Evolutionary conservation across 2,888 invertebrate species (phyloP).

Genomic region (Nomada flava): DNA sequence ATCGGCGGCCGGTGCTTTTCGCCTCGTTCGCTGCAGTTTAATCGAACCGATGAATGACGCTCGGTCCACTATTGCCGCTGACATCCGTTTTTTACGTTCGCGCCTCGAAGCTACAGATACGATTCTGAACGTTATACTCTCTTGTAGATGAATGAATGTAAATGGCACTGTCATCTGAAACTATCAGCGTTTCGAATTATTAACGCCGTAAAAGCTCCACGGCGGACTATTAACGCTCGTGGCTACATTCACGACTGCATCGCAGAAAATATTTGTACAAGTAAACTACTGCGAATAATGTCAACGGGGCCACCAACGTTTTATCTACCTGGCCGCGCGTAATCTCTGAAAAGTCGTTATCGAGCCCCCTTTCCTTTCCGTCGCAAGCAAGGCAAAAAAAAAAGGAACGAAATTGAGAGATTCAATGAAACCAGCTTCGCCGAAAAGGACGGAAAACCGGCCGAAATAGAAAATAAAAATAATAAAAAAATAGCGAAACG

Average conservation of each 20-base stretch:
- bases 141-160: no score
- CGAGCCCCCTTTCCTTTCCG: background rate
- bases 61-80: background rate
- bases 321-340: no score
- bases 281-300: no score
- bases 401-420: background rate
- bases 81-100: background rate
- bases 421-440: conserved; percentile 2
- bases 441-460: background rate
- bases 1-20: background rate
- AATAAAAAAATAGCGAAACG: background rate
- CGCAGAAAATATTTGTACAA: no score
- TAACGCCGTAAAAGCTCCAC: no score
- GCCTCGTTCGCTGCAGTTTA: conserved; percentile 3
- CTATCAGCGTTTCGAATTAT: no score
- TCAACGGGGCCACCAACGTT: no score
- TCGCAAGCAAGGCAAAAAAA: background rate
- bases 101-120: no score
- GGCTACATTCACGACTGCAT: no score
- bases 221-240: no score
- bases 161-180: no score
- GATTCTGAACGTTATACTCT: no score
- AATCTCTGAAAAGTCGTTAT: background rate
- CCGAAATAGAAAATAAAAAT: background rate
- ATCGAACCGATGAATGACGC: background rate